A percentile compares a stretch with the other conserved stretches of the same genome.
phyloP scores from a whole-genome alignment of 2,888 invertebrate species.

The Encarsia formosa region DNA sequence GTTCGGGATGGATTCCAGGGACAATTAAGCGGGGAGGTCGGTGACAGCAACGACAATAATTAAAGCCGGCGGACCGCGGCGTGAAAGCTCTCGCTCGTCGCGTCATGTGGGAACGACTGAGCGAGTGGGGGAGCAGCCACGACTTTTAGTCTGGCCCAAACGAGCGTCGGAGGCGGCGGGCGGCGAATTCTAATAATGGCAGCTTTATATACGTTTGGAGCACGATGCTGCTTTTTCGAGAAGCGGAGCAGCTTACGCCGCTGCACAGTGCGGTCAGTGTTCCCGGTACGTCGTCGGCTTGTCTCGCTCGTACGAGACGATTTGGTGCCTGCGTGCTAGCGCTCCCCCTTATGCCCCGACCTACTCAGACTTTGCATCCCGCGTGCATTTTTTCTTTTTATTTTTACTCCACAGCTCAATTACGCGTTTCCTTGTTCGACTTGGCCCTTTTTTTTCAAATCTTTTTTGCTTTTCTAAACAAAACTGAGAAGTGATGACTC shows the following conservation, averaged over 20 bases:
- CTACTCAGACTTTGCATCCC: no score
- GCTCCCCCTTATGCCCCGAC: no score
- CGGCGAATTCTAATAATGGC: slow-evolving; percentile 45
- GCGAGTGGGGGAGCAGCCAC: slow-evolving; percentile 8
- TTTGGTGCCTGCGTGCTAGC: background rate
- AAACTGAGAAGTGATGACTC: no score
- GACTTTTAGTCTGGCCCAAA: no score
- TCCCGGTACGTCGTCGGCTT: background rate
- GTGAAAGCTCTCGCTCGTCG: background rate
- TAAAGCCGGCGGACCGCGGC: no score
- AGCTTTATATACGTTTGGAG: no score
- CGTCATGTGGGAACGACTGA: background rate
- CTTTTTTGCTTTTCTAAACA: no score
- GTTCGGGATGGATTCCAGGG: no score
- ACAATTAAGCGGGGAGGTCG: no score
- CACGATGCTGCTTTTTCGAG: no score
- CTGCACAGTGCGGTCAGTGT: slow-evolving; percentile 26
- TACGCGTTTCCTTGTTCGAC: background rate
- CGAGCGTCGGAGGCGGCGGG: slow-evolving; percentile 23
- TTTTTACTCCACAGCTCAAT: background rate
- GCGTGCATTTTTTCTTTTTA: background rate
- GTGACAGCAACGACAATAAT: no score
- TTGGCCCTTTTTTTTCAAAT: no score
- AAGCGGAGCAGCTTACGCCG: slow-evolving; percentile 22
- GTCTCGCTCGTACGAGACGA: background rate